Conservation (phyloP, 2,888 invertebrate species). For the Oasisia sp. region DNA sequence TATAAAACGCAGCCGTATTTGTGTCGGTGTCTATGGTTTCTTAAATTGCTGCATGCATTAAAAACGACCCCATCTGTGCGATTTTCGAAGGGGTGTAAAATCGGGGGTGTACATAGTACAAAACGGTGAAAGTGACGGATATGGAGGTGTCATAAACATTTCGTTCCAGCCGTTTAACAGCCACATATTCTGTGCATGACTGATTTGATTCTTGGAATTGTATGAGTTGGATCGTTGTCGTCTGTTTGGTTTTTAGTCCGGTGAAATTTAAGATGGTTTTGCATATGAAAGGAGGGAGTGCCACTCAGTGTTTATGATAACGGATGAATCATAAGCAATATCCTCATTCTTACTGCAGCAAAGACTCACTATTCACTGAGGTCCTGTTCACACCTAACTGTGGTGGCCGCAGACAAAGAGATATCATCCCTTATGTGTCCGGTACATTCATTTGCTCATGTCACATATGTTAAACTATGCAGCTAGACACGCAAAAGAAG, state of each 20-base stretch:
- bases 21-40: neutral
- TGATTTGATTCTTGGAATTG: slow-evolving; percentile 3
- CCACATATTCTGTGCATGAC: slow-evolving; percentile 17
- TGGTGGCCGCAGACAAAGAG: neutral
- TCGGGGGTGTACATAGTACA: neutral
- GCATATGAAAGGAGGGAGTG: neutral
- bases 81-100: neutral
- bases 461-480: neutral
- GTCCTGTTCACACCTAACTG: neutral
- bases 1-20: neutral
- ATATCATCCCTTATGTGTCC: neutral
- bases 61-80: neutral
- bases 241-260: neutral
- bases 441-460: neutral
- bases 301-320: neutral
- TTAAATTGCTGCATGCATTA: neutral
- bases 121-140: slow-evolving; percentile 7
- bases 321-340: neutral
- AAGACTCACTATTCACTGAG: neutral
- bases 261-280: slow-evolving; percentile 12
- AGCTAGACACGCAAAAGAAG: neutral
- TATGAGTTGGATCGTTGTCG: neutral
- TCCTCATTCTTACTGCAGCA: neutral
- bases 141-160: slow-evolving; percentile 3
- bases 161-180: neutral